Percentiles rank a stretch among this genome's conserved stretches.
phyloP scores from a whole-genome alignment of 2,797 vertebrate species.

The Tachyglossus aculeatus region DNA sequence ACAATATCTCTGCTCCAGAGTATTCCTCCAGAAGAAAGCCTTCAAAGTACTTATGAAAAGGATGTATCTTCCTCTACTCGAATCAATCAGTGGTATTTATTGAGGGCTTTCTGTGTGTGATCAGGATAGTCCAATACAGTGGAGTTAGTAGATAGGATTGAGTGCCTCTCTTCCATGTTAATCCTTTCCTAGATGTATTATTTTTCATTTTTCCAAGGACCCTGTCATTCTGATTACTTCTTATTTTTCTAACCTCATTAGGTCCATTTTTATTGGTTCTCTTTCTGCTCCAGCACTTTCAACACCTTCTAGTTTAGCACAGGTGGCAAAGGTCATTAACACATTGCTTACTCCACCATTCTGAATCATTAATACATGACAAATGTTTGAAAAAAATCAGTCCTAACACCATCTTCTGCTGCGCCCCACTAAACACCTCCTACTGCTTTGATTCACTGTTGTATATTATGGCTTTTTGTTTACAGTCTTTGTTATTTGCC shows the following conservation, averaged over 20 bases:
- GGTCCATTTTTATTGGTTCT: conserved; percentile 13
- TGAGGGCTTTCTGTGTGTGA: no score
- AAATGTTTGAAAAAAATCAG: conserved; percentile 33
- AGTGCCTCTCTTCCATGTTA: no score
- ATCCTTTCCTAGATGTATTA: not conserved
- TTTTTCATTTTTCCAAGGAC: not conserved
- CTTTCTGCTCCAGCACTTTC: conserved; percentile 10
- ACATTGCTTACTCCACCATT: conserved; percentile 31
- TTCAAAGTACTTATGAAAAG: no score
- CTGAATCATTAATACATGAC: conserved; percentile 40
- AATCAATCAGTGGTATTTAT: no score
- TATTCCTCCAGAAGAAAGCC: no score
- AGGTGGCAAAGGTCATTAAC: conserved; percentile 1
- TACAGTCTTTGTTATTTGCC: conserved; percentile 11
- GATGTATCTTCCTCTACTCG: no score
- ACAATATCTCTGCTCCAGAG: no score
- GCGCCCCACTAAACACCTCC: conserved; percentile 12
- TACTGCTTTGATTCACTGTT: not conserved
- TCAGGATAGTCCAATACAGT: no score
- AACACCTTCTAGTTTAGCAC: conserved; percentile 16
- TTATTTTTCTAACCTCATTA: not conserved
- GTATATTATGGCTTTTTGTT: conserved; percentile 24
- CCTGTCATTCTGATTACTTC: not conserved
- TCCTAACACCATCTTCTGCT: not conserved
- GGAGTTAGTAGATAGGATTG: no score